Evolutionary conservation across 2,797 vertebrate genomes (phyloP).

Genomic region (Sparidentex hasta): DNA sequence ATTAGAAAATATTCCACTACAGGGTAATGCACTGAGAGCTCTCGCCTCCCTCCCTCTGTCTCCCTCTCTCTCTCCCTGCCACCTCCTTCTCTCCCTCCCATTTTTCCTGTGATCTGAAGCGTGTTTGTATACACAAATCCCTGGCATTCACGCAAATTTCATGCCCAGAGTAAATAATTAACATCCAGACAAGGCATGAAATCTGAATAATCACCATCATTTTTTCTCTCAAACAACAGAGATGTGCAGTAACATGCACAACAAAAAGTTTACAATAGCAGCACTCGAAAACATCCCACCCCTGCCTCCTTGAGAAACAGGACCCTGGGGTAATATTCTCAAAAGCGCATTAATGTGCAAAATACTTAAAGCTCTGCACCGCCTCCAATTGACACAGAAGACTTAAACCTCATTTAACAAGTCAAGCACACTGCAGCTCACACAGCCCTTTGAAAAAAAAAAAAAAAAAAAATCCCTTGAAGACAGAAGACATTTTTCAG

Average conservation of each 20-base stretch:
- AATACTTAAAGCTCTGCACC: constrained; percentile 88
- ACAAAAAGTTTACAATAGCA: constrained; percentile 81
- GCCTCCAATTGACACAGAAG: constrained; percentile 88
- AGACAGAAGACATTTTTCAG: constrained; percentile 74
- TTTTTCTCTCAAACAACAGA: constrained; percentile 77
- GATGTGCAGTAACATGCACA: constrained; percentile 67
- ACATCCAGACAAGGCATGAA: constrained; percentile 88
- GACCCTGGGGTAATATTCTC: constrained; percentile 87
- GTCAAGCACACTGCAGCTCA: constrained; percentile 83
- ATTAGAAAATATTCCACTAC: constrained; percentile 86
- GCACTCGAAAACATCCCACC: constrained; percentile 76
- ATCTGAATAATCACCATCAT: constrained; percentile 87
- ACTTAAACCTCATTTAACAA: constrained; percentile 88
- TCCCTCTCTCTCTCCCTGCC: constrained; percentile 23
- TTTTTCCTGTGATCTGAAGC: constrained; percentile 81
- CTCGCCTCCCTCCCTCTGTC: constrained; percentile 15
- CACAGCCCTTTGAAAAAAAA: constrained; percentile 65
- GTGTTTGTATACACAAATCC: constrained; percentile 88
- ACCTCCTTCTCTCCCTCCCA: constrained; percentile 54
- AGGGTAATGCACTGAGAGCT: constrained; percentile 77
- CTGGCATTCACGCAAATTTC: constrained; percentile 86
- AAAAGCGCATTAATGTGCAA: constrained; percentile 90
- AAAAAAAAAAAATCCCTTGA: constrained; percentile 74
- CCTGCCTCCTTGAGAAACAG: constrained; percentile 71
- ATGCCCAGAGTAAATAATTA: constrained; percentile 89